phyloP scores from a whole-genome alignment of 2,113 vertebrate species.

The Pygoscelis adeliae region DNA sequence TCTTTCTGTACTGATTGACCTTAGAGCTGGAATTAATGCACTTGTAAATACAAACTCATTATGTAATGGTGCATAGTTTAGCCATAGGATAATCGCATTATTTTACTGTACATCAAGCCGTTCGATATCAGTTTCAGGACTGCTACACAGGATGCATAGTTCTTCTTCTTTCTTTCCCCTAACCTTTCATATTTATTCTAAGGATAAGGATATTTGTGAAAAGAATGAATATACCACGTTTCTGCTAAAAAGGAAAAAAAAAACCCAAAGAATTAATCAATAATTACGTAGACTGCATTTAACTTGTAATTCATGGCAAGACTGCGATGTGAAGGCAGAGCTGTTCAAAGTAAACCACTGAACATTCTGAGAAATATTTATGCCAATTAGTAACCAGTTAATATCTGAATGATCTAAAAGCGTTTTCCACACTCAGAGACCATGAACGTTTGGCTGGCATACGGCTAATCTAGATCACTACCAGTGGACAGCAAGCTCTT shows the following conservation, averaged over 20 bases:
- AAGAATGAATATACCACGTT: background rate
- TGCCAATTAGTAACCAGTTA: background rate
- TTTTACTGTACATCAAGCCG: background rate
- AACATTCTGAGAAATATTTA: background rate
- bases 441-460: background rate
- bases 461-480: background rate
- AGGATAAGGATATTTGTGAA: background rate
- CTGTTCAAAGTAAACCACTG: background rate
- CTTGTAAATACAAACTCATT: conserved; percentile 9
- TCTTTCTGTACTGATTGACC: background rate
- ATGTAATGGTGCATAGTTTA: background rate
- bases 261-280: background rate
- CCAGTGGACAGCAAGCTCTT: background rate
- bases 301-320: background rate
- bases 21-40: background rate
- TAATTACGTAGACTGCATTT: background rate
- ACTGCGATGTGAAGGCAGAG: background rate
- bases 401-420: background rate
- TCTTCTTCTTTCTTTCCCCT: background rate
- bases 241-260: background rate
- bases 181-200: background rate
- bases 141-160: background rate
- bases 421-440: background rate
- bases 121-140: background rate
- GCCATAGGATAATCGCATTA: background rate